Evolutionary conservation across 2,113 vertebrate genomes (phyloP).

Genomic region (Danionella cerebrum): DNA sequence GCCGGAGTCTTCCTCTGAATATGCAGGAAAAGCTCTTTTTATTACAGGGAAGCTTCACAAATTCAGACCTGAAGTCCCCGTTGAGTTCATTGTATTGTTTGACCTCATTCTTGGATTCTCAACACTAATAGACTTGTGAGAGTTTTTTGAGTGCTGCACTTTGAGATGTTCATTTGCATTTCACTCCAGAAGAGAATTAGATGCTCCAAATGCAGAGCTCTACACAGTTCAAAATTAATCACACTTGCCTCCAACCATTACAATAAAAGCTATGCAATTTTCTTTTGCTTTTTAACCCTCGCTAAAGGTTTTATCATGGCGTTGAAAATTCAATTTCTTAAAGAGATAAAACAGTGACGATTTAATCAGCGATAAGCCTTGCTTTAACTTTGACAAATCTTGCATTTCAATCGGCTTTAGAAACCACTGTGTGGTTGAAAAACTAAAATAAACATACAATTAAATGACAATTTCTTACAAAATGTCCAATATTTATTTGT

Average conservation of each 20-base stretch:
- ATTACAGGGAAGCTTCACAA: neutral
- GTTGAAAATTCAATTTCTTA: neutral
- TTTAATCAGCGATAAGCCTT: neutral
- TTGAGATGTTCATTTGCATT: slow-evolving; percentile 26
- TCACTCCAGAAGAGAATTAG: slow-evolving; percentile 7
- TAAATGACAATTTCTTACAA: neutral
- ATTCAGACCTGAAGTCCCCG: neutral
- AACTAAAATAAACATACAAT: neutral
- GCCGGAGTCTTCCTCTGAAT: neutral
- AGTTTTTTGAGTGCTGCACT: slow-evolving; percentile 4
- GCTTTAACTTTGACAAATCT: neutral
- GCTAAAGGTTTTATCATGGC: neutral
- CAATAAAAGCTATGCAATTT: neutral
- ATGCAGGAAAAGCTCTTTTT: neutral
- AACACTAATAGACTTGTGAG: neutral
- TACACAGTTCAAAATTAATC: neutral
- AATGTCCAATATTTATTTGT: no score
- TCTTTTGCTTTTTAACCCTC: neutral
- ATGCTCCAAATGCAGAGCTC: neutral
- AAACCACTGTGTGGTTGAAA: neutral
- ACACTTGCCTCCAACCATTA: neutral
- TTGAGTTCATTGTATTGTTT: slow-evolving; percentile 11
- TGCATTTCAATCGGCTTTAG: neutral
- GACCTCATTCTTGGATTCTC: slow-evolving; percentile 7
- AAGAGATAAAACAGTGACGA: neutral